A percentile compares a stretch with the other conserved stretches of the same genome.
phyloP scores from a whole-genome alignment of 2,113 vertebrate genomes.

The Dascyllus trimaculatus region DNA sequence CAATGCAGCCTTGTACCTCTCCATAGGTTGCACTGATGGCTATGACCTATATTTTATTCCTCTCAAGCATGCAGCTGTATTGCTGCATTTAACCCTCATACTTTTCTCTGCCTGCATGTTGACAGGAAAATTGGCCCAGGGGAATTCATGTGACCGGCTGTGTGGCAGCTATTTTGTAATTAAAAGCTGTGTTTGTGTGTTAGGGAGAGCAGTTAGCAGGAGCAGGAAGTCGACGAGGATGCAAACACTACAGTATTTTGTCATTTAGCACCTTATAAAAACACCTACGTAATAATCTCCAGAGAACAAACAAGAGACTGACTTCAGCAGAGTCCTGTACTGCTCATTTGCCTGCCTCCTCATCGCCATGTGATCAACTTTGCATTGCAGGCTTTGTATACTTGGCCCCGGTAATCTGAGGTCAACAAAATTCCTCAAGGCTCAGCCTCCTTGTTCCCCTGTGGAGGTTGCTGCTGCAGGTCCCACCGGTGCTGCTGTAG shows the following conservation, averaged over 20 bases:
- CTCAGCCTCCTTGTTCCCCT: constrained; percentile 22
- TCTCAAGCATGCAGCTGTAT: constrained; percentile 17
- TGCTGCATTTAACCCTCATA: constrained; percentile 18
- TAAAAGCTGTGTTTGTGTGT: constrained; percentile 47
- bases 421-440: constrained; percentile 51
- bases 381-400: constrained; percentile 59
- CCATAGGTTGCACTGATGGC: constrained; percentile 24
- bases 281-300: neutral
- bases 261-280: neutral
- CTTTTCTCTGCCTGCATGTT: constrained; percentile 27
- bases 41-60: constrained; percentile 36
- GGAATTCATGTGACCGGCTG: constrained; percentile 67
- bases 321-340: constrained; percentile 22
- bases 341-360: constrained; percentile 60
- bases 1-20: constrained; percentile 9
- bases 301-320: constrained; percentile 23
- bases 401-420: constrained; percentile 55
- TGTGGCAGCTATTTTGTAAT: constrained; percentile 66
- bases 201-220: constrained; percentile 1
- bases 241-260: neutral
- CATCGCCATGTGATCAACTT: constrained; percentile 56
- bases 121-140: constrained; percentile 37
- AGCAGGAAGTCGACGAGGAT: constrained; percentile 7
- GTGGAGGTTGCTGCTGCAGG: constrained; percentile 24
- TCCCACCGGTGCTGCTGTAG: constrained; percentile 4